phyloP scores from a whole-genome alignment of 2,113 vertebrate species.

The Peromyscus leucopus region DNA sequence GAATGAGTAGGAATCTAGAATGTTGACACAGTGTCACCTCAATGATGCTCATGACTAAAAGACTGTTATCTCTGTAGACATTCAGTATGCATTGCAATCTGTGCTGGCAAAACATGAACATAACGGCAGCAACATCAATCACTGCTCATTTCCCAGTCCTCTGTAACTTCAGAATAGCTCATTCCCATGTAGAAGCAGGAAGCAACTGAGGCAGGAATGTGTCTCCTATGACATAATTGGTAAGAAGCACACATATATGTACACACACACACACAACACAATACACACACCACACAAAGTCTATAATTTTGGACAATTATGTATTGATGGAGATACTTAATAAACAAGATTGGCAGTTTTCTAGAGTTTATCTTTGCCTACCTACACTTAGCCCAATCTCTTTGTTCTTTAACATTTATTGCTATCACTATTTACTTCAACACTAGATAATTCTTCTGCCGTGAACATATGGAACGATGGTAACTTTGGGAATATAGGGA shows the following conservation, averaged over 20 bases:
- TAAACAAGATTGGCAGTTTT: neutral
- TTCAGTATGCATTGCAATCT: neutral
- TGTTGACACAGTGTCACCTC: neutral
- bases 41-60: neutral
- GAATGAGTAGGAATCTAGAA: neutral
- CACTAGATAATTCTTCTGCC: neutral
- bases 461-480: neutral
- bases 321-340: neutral
- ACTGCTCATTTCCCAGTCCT: neutral
- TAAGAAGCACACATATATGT: neutral
- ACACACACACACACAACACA: neutral
- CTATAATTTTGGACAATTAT: neutral
- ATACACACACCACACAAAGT: neutral
- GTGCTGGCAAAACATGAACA: neutral
- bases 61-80: neutral
- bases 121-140: no score
- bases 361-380: neutral
- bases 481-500: conserved; percentile 14
- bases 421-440: neutral
- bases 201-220: neutral
- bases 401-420: neutral
- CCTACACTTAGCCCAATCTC: neutral
- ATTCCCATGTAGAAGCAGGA: neutral
- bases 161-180: neutral
- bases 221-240: neutral